Conservation (phyloP, 2,113 vertebrate genomes). For the Catharus minimus region DNA sequence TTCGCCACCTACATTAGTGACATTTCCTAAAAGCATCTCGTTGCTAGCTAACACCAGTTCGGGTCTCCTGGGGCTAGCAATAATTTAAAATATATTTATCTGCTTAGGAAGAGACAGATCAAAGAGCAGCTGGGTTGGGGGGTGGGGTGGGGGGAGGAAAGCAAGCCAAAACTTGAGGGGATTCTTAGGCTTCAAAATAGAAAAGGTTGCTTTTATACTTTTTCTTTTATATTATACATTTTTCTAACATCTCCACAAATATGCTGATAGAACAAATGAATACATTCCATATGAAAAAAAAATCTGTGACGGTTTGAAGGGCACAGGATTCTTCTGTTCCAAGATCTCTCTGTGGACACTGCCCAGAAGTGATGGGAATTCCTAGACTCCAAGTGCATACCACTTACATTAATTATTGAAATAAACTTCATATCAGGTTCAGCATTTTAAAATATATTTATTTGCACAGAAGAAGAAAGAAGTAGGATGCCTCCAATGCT, state of each 20-base stretch:
- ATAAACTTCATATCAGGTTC: constrained; percentile 61
- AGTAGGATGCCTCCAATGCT: neutral
- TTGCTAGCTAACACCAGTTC: neutral
- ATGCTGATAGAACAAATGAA: constrained; percentile 36
- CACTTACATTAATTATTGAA: constrained; percentile 68
- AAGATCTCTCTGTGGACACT: constrained; percentile 49
- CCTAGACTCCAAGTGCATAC: constrained; percentile 20
- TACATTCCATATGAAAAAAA: neutral
- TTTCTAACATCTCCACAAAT: constrained; percentile 25
- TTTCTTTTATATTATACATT: neutral
- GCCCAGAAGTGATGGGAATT: constrained; percentile 65
- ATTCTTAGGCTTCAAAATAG: constrained; percentile 37
- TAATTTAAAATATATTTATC: constrained; percentile 62
- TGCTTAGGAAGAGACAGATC: constrained; percentile 25
- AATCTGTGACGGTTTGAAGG: constrained; percentile 9
- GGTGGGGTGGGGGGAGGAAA: neutral
- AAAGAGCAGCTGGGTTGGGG: neutral
- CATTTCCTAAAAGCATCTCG: constrained; percentile 9
- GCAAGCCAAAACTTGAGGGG: neutral
- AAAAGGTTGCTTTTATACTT: neutral
- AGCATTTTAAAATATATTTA: constrained; percentile 58
- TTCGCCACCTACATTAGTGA: neutral
- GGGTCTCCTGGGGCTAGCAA: neutral
- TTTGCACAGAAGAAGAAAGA: constrained; percentile 48
- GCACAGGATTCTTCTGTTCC: constrained; percentile 31